These are phyloP conservation scores for Cataglyphis altisquamis DNA, from an alignment of 2,888 invertebrate species.

Conservation along the genomic window DNA sequence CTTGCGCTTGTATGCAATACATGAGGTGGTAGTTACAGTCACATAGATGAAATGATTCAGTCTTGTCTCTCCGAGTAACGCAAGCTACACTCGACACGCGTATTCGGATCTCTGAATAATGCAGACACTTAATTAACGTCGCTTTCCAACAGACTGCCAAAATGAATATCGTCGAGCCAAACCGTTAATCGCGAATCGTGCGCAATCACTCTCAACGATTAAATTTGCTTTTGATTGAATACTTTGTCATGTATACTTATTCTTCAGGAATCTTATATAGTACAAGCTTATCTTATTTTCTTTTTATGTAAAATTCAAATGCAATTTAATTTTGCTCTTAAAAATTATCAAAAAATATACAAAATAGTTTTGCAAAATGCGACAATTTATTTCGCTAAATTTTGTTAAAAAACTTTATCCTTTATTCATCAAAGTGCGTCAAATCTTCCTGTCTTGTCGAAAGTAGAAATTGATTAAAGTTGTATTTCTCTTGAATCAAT, in stretches of 20 bases:
- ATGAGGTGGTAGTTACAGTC: neutral
- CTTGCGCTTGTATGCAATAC: neutral
- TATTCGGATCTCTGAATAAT: constrained; percentile 27
- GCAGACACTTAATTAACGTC: constrained; percentile 17
- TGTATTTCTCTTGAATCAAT: neutral
- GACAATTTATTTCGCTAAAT: neutral
- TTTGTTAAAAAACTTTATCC: neutral
- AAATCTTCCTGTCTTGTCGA: neutral
- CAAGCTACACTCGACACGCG: neutral
- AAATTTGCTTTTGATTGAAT: constrained; percentile 3
- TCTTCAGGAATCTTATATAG: neutral
- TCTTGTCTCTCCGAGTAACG: neutral
- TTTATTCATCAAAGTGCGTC: neutral
- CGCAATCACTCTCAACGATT: neutral
- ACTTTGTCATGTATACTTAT: neutral
- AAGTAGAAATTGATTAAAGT: neutral
- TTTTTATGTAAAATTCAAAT: constrained; percentile 3
- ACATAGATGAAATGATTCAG: neutral
- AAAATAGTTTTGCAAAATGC: neutral
- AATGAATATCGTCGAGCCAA: neutral
- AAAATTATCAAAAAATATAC: neutral
- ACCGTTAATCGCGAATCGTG: neutral
- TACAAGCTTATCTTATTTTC: neutral
- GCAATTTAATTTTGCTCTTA: neutral
- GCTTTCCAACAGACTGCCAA: neutral